A percentile compares a stretch with the other conserved stretches of the same genome.
These are phyloP conservation scores for Tanypteryx hageni DNA, from an alignment of 2,888 invertebrate species.

Conservation along the genomic window DNA sequence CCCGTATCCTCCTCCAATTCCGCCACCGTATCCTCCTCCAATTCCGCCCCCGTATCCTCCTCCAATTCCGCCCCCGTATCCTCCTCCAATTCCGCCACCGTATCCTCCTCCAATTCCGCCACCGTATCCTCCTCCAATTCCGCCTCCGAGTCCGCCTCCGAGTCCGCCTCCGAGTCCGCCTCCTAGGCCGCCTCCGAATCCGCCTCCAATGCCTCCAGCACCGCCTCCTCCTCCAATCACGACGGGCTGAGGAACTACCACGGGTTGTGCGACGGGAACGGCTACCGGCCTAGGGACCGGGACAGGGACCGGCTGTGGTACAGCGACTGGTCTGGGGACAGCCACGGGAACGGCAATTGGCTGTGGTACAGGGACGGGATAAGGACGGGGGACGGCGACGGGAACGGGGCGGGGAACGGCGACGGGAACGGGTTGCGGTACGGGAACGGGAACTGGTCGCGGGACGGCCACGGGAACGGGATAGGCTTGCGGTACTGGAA, in stretches of 20 bases:
- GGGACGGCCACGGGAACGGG: conserved; percentile 59
- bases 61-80: neutral
- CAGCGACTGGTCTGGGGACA: conserved; percentile 28
- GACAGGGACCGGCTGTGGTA: conserved; percentile 76
- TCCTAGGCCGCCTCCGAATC: too few relatives aligned
- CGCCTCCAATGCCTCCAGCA: neutral
- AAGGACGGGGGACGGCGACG: conserved; percentile 57
- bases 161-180: too few relatives aligned
- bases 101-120: neutral
- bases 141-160: too few relatives aligned
- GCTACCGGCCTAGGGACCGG: conserved; percentile 79
- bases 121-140: neutral
- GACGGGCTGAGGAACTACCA: conserved; percentile 77
- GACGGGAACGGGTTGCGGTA: conserved; percentile 58
- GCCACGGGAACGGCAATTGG: conserved; percentile 43
- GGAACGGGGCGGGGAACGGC: conserved; percentile 55
- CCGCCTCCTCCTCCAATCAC: conserved; percentile 71
- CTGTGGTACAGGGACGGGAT: conserved; percentile 52
- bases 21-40: neutral
- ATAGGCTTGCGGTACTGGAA: conserved; percentile 42
- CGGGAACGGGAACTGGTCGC: conserved; percentile 58
- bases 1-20: conserved; percentile 16
- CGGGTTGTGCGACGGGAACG: conserved; percentile 78
- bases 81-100: neutral
- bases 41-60: neutral